Evolutionary conservation across 2,113 vertebrate species (phyloP), one percentile per base, ranked within the genome.

Genomic region (Siniperca knerii): DNA sequence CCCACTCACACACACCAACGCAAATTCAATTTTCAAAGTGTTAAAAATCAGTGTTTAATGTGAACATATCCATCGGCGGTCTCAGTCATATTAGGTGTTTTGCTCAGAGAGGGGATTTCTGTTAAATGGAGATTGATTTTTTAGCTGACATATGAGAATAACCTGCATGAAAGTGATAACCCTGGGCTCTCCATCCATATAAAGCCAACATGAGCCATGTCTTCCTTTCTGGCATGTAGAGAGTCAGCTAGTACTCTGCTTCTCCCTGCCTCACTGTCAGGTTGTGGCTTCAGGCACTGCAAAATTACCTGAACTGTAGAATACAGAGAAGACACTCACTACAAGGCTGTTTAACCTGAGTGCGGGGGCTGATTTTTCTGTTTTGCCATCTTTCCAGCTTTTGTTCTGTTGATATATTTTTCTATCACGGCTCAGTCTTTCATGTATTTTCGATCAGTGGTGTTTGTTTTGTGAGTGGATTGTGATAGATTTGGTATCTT

Each of bases 121-220:
- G 81, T 88, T 75, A 84, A 87, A 87, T 77, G 40, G 75, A 87
- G 84, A 84, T 81, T 64, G 79, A 85, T 87, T 90, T 90, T 88
- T 89, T 80, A 75, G 81, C 82, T 88, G 89, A 87, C 84, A 67
- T 69, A 37, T 81, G 12, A 69, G 67, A 85, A 80, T 85, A 86
- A 85, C 73, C 78, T 87, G 52, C 79, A 81, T 89, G 78, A 75
- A 89, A 87, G 77, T 52, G 75, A 87, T 85, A 90, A 86, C 86
- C 85, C 66, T n/a, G 60, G 54, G 78, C 81, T 83, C 66, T 86
- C 66, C 55, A 54, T 91, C 84, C 62, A 55, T 87, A 83, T 57
- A 81, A 85, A 16, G 6, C 80, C 81, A 90, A 77, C 83, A 58
- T 76, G 75, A 89, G 65, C 73, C 58, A 76, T 83, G 86, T 75